Evolutionary conservation across 2,888 invertebrate species (phyloP), one percentile per base, ranked within the genome.

Genomic region (Rotaria magnacalcarata): DNA sequence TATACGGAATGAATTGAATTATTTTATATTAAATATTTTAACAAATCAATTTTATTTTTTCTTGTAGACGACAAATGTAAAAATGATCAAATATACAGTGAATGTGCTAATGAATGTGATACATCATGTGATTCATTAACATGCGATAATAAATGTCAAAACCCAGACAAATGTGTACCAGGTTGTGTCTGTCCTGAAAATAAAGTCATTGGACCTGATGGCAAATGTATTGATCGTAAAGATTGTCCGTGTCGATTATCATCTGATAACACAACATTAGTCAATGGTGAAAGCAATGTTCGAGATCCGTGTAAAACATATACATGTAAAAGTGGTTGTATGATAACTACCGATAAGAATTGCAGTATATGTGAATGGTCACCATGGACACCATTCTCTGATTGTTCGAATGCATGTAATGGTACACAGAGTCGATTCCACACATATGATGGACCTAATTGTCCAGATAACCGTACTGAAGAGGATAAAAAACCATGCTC

Each of bases 321-420:
- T 43, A 80, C 56, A 85, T 86, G 86, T 67, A 54, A 34, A 50
- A 50, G 75, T 75, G 86, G 86, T 43, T 86, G 86, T 24, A 60
- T 85, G 24, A 19, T 41, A 27, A 75, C 24, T 24, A 27, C n/a
- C 41, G 85, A 85, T 84, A 85, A 86, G 11, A 86, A 86, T 41
- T 86, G 86, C 41, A 84, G 85, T 21, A 52, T 74, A 52, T 86
- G 86, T 56, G 86, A 85, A 85, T 86, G 85, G 52, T 85, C 85
- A n/a, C 47, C 74, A 80, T 86, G 86, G 86, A 85, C 75, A 47
- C 75, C 75, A 47, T 86, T 85, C 47, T 75, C 86, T 27, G 75
- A 85, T 41, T 86, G 86, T 50, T 54, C 85, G 50, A 43, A 86
- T 24, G 19, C 56, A 47, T 86, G 86, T 41, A 60, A 84, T 16